Base-by-base conservation (phyloP, 1,140 invertebrate species). In the fruit fly (Drosophila melanogaster) region DNA sequence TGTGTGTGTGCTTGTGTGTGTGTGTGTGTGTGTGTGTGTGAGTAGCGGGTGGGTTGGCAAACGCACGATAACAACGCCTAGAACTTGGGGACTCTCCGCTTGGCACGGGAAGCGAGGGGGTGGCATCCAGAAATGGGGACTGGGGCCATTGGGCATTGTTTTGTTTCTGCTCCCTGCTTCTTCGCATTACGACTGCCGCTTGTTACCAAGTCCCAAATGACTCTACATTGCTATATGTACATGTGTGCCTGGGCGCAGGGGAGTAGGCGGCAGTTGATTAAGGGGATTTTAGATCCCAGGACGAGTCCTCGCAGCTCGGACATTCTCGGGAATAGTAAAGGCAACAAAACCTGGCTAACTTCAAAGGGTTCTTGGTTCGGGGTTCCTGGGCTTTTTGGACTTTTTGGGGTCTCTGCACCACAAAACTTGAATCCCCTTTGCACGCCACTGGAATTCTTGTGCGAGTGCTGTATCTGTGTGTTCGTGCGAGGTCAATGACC, bases 41-140 rank as follows among this genome's bases (percentile, higher is more conserved):
- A 71, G 30, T 79, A 84, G 81, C 76, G 81, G 81, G 81, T 85
- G 81, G 81, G 77, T 81, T 75, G 58, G 60, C 74, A 58, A 85
- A 74, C 59, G 81, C 70, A 81, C 81, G 78, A 86, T 81, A 86
- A 85, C 65, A 78, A 79, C 53, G 50, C 57, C 58, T 62, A 58
- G 65, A 71, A 70, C 60, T 64, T 54, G 30, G 40, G 44, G 43
- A 57, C 43, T 37, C 38, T 17, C 8, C 47, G 17, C 47, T 17
- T 19, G 54, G 38, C 7, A 4, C 4, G 24, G 38, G 49, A 22
- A 8, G 14, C 40, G 6, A 1, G 62, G 17, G 22, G 40, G 26
- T 24, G 10, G 26, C n/a, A 50, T 26, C 46, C 46, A 46, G 44
- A n/a, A n/a, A 43, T 7, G 47, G 47, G 62, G 58, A 40, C 62